phyloP scores from a whole-genome alignment of 2,797 vertebrate species.

The Peromyscus attwateri region DNA sequence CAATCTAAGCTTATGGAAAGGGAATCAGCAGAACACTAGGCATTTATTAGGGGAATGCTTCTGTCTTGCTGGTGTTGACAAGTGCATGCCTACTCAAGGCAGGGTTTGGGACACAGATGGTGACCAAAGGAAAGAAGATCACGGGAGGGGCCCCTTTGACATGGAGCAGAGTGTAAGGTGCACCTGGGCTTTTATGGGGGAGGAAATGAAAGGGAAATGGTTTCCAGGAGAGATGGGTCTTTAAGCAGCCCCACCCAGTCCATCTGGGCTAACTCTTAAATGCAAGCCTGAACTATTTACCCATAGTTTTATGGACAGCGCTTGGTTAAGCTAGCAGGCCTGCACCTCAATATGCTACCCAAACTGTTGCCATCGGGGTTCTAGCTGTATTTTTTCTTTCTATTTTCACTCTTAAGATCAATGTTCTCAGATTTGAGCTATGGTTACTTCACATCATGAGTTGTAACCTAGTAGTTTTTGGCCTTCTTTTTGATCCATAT shows the following conservation, averaged over 20 bases:
- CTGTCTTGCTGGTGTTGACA: constrained; percentile 75
- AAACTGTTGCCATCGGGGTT: constrained; percentile 46
- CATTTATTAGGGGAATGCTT: constrained; percentile 70
- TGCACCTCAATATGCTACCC: constrained; percentile 60
- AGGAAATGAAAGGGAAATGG: constrained; percentile 79
- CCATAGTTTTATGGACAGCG: neutral
- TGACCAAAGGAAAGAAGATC: constrained; percentile 66
- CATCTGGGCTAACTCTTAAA: constrained; percentile 76
- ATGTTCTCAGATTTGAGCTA: constrained; percentile 26
- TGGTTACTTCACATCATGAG: constrained; percentile 31
- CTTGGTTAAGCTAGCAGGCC: constrained; percentile 61
- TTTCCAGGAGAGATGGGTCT: constrained; percentile 77
- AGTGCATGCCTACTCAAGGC: constrained; percentile 67
- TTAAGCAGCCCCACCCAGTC: constrained; percentile 68
- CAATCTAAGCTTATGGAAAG: constrained; percentile 29
- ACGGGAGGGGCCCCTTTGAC: constrained; percentile 69
- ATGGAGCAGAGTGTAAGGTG: constrained; percentile 48
- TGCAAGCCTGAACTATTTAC: neutral
- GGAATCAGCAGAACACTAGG: constrained; percentile 32
- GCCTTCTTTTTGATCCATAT: constrained; percentile 6
- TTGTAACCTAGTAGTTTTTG: neutral
- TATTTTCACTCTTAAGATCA: constrained; percentile 39
- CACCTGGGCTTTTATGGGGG: constrained; percentile 78
- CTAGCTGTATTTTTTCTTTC: constrained; percentile 39
- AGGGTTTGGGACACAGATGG: constrained; percentile 74